phyloP scores from a whole-genome alignment of 2,888 invertebrate genomes.

The Nowickia ferox region DNA sequence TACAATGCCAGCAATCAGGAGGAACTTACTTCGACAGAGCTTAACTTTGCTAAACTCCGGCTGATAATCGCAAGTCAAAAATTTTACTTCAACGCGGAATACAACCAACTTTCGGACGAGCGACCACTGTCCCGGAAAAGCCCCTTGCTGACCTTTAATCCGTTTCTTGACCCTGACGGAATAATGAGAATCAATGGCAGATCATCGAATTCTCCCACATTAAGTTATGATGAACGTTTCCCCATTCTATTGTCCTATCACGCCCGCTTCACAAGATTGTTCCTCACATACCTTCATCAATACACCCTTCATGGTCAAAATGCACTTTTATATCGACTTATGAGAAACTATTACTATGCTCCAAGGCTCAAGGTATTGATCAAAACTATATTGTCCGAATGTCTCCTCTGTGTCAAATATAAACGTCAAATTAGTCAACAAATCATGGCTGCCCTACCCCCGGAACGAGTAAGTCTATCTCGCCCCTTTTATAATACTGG shows the following conservation, averaged over 20 bases:
- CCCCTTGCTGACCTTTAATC: neutral
- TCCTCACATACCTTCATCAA: neutral
- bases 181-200: neutral
- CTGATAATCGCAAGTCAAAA: neutral
- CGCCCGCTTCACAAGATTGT: neutral
- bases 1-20: neutral
- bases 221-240: neutral
- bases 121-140: neutral
- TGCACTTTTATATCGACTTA: too few relatives aligned
- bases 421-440: too few relatives aligned
- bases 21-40: neutral
- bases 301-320: too few relatives aligned
- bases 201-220: too few relatives aligned
- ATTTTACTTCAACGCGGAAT: neutral
- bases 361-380: too few relatives aligned
- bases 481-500: too few relatives aligned
- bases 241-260: neutral
- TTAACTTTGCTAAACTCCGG: neutral
- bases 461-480: too few relatives aligned
- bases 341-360: too few relatives aligned
- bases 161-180: neutral
- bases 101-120: neutral
- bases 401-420: too few relatives aligned
- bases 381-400: too few relatives aligned
- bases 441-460: too few relatives aligned